phyloP scores from a whole-genome alignment of 2,113 vertebrate genomes.

The Peromyscus polionotus region DNA sequence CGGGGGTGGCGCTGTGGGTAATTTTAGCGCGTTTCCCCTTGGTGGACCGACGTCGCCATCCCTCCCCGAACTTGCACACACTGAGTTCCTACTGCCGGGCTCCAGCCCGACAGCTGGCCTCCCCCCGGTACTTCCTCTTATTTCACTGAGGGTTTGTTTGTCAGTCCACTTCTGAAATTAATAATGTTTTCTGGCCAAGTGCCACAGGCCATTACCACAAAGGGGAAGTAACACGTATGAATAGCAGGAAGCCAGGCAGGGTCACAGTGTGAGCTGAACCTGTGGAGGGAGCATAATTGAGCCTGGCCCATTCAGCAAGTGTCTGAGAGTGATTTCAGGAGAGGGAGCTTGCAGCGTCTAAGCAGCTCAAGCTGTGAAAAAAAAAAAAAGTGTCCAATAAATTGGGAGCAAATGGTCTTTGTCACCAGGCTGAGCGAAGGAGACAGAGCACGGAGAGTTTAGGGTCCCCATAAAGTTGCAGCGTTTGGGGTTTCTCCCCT shows the following conservation, averaged over 20 bases:
- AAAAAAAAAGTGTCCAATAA: conserved; percentile 72
- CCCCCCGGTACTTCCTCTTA: conserved; percentile 86
- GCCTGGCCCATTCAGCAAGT: conserved; percentile 85
- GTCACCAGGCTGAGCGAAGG: conserved; percentile 61
- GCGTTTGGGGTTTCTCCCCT: conserved; percentile 56
- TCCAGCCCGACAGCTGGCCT: conserved; percentile 90
- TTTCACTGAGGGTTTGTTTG: conserved; percentile 86
- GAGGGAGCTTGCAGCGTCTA: conserved; percentile 53
- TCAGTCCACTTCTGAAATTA: conserved; percentile 91
- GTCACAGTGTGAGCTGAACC: conserved; percentile 89
- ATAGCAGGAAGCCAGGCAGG: conserved; percentile 88
- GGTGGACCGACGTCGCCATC: conserved; percentile 89
- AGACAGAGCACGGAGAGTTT: conserved; percentile 22
- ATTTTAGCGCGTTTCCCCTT: conserved; percentile 91
- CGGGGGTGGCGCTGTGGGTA: conserved; percentile 82
- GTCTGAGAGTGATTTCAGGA: conserved; percentile 64
- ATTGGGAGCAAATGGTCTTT: conserved; percentile 73
- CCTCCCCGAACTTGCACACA: conserved; percentile 85
- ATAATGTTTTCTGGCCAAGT: conserved; percentile 89
- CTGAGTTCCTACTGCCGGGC: conserved; percentile 85
- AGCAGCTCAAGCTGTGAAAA: conserved; percentile 80
- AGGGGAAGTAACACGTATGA: conserved; percentile 91
- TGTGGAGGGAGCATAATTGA: conserved; percentile 86
- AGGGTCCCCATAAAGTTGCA: conserved; percentile 54
- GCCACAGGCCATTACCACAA: conserved; percentile 91